These are phyloP conservation scores for Ceramica pisi DNA, from an alignment of 2,888 invertebrate species.

Conservation along the genomic window DNA sequence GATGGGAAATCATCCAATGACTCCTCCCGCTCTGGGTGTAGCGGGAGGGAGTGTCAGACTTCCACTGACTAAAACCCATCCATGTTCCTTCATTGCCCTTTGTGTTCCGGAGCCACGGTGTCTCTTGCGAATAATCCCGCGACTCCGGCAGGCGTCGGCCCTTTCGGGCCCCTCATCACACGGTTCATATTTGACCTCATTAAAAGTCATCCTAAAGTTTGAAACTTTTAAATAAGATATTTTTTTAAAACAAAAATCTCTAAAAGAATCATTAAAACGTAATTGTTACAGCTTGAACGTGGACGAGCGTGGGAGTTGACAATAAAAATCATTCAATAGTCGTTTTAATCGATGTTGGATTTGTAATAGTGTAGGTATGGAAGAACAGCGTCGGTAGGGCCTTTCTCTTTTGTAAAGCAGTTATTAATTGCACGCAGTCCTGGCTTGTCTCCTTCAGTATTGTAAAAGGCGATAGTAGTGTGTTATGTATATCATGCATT, in stretches of 20 bases:
- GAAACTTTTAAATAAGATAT: neutral
- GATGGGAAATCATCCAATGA: no score
- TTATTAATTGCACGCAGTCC: slow-evolving; percentile 1
- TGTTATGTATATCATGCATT: neutral
- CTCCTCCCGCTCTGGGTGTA: no score
- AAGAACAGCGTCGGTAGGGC: slow-evolving; percentile 13
- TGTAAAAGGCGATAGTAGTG: neutral
- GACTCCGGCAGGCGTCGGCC: no score
- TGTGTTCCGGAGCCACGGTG: no score
- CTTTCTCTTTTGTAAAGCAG: slow-evolving; percentile 28
- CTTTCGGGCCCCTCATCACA: no score
- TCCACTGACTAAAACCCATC: no score
- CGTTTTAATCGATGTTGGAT: neutral
- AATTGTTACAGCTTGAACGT: neutral
- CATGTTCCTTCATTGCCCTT: no score
- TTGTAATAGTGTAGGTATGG: neutral
- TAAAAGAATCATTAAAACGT: neutral
- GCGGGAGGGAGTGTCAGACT: no score
- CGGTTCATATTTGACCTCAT: neutral
- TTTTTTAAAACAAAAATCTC: neutral
- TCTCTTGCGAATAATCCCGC: no score
- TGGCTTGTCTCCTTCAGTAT: neutral
- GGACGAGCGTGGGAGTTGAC: neutral
- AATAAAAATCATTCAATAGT: neutral
- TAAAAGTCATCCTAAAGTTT: neutral